phyloP scores from a whole-genome alignment of 2,888 invertebrate species.

The Cantharis lateralis region DNA sequence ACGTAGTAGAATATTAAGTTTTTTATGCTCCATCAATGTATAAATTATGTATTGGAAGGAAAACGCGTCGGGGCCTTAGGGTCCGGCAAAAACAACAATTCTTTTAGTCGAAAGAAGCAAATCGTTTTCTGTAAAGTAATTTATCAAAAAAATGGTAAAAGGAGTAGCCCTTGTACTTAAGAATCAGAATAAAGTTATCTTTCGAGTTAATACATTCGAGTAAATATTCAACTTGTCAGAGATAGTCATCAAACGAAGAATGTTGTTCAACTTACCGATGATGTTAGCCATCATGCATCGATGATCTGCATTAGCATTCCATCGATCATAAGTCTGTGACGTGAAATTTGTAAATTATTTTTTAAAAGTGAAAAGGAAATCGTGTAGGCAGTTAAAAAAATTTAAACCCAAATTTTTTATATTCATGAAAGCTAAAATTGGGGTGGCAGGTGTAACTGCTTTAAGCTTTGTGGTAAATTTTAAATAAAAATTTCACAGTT shows the following conservation, averaged over 20 bases:
- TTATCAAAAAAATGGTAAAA: conserved; percentile 24
- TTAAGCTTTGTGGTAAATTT: conserved; percentile 2
- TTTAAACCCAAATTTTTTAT: background rate
- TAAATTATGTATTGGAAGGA: conserved; percentile 17
- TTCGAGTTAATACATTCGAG: conserved; percentile 23
- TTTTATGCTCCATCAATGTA: conserved; percentile 14
- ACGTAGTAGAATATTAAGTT: conserved; percentile 15
- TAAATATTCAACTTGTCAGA: conserved; percentile 27
- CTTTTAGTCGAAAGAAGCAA: conserved; percentile 15
- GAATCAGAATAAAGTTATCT: conserved; percentile 20
- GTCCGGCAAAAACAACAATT: conserved; percentile 7
- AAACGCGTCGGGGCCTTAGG: conserved; percentile 11
- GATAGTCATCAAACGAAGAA: conserved; percentile 26
- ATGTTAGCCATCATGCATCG: conserved; percentile 23
- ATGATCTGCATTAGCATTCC: conserved; percentile 25
- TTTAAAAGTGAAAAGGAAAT: background rate
- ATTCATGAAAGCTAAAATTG: background rate
- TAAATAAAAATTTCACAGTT: conserved; percentile 15
- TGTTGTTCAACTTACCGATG: conserved; percentile 20
- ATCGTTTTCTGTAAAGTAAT: conserved; percentile 19
- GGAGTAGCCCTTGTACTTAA: conserved; percentile 25
- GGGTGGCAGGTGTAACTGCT: conserved; percentile 6
- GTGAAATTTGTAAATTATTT: conserved; percentile 21
- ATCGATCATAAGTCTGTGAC: conserved; percentile 24
- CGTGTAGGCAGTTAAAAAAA: background rate